These are phyloP conservation scores for Pseudolycoriella hygida DNA, from an alignment of 2,888 invertebrate genomes.

Conservation along the genomic window DNA sequence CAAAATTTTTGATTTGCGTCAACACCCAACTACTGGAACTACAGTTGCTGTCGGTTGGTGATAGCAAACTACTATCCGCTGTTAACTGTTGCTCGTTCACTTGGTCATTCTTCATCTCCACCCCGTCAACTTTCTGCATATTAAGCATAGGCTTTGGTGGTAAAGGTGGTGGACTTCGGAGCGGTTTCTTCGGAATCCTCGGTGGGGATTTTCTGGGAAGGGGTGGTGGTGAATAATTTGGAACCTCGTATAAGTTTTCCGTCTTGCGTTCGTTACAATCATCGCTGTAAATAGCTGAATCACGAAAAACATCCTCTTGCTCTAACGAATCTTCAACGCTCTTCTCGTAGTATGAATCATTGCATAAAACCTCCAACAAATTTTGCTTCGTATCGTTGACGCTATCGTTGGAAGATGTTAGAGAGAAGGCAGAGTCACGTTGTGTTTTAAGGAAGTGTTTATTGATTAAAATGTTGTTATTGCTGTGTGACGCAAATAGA, in stretches of 20 bases:
- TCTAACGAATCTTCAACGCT: conserved; percentile 50
- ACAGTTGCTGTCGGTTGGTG: neutral
- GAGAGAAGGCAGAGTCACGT: conserved; percentile 26
- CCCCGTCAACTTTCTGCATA: neutral
- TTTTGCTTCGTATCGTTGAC: conserved; percentile 14
- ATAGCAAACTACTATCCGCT: neutral
- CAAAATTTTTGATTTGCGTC: conserved; percentile 28
- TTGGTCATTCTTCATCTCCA: neutral
- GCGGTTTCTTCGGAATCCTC: conserved; percentile 1
- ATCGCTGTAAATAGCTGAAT: conserved; percentile 72
- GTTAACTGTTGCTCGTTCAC: neutral
- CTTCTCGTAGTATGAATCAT: conserved; percentile 58
- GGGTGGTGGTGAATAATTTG: conserved; percentile 5
- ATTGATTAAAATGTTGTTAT: conserved; percentile 15
- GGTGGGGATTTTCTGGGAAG: conserved; percentile 6
- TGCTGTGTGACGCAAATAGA: conserved; percentile 33
- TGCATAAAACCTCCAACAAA: conserved; percentile 2
- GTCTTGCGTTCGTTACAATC: conserved; percentile 18
- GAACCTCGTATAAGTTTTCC: conserved; percentile 16
- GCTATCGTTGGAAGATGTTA: conserved; percentile 28
- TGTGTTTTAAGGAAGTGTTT: conserved; percentile 13
- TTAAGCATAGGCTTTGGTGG: conserved; percentile 1
- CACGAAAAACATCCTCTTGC: conserved; percentile 50
- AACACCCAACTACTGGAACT: conserved; percentile 21
- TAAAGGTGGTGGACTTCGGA: conserved; percentile 5